A percentile compares a stretch with the other conserved stretches of the same genome.
Evolutionary conservation across 2,797 vertebrate genomes (phyloP).

Genomic region (Falco cherrug): DNA sequence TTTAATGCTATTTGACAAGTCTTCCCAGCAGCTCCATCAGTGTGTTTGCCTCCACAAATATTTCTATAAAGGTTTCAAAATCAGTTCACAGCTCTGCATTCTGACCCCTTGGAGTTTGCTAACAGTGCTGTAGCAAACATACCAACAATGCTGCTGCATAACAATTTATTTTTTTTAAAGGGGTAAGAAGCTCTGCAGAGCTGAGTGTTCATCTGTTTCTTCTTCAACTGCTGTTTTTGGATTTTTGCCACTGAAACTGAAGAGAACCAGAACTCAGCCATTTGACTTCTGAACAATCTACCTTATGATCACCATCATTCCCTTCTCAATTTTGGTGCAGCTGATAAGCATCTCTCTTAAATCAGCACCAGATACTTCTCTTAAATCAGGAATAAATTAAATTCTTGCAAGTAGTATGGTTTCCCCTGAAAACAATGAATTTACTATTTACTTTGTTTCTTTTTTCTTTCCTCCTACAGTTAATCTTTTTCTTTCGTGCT

Average conservation of each 20-base stretch:
- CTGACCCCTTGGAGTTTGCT: background rate
- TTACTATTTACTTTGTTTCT: background rate
- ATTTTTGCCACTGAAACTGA: background rate
- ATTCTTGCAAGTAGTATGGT: background rate
- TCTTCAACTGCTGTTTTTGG: background rate
- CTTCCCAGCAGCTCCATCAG: background rate
- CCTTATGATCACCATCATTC: background rate
- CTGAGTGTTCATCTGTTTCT: background rate
- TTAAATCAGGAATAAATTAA: background rate
- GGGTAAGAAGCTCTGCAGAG: background rate
- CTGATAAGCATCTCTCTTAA: background rate
- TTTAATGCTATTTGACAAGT: background rate
- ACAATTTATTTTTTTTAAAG: background rate
- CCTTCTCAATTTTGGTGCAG: background rate
- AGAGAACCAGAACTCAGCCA: background rate
- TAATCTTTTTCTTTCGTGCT: background rate
- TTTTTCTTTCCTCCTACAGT: background rate
- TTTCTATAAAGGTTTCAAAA: background rate
- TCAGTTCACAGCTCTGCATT: background rate
- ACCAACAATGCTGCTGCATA: background rate
- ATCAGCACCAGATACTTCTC: background rate
- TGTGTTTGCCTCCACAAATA: background rate
- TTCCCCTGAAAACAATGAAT: background rate
- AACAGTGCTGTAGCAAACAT: background rate
- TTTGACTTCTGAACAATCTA: background rate